Evolutionary conservation across 1,140 invertebrate species (phyloP), one percentile per base, ranked within the genome.

Genomic region (Lucilia sericata): DNA sequence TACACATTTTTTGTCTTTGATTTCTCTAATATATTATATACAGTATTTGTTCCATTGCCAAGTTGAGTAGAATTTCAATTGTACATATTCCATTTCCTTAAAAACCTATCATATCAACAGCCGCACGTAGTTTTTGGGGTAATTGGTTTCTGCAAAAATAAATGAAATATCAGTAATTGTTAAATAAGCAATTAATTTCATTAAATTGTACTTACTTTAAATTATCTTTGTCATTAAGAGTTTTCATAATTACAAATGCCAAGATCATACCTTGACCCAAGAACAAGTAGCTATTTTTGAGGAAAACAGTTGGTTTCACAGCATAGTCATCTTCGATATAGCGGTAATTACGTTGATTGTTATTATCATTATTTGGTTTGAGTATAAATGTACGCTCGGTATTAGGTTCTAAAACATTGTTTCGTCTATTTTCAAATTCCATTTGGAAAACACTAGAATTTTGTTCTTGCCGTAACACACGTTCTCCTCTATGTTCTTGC

Each of bases 131-230:
- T n/a, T 74, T 65, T 84, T 74, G 55, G 4, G 36, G 14, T n/a
- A 70, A 8, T n/a, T 17, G 51, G 9, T 74, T 70, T 25, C 51
- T 78, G 5, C 19, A 75, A 82, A 81, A 8, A 42, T 47, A 81
- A 75, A 25, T 47, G 25, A 8, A n/a, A 10, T 76, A 42, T 76
- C 17, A 47, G 2, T 78, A 65, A 9, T 60, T 10, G 9, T 51
- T 49, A 49, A 51, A 19, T 82, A 74, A 30, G 17, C 42, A 80
- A 83, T n/a, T 81, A 25, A 17, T 17, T 55, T 21, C 49, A 83
- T 10, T 74, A 55, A 30, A 47, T 21, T 17, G 13, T 51, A 55
- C 82, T 74, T 42, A 84, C 70, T 85, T 85, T 4, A 82, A 25
- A 19, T 65, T 17, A 60, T 34, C n/a, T 30, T 82, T 55, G 3